Conservation (phyloP, 2,113 vertebrate genomes). For the Campylomormyrus numenius region DNA sequence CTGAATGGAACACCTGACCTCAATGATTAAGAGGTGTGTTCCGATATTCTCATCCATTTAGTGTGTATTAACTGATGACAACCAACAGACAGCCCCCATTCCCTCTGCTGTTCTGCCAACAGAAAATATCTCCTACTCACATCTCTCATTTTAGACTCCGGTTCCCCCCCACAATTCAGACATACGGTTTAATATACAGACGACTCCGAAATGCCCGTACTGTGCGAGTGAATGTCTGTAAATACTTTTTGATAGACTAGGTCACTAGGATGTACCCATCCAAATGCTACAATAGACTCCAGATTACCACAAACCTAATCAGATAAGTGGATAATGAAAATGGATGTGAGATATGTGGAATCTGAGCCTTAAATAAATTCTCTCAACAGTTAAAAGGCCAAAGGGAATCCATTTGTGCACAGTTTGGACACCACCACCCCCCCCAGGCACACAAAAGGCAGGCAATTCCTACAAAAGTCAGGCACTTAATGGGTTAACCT, state of each 20-base stretch:
- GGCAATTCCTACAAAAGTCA: not conserved
- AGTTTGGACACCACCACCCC: not conserved
- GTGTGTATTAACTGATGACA: not conserved
- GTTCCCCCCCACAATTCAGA: not conserved
- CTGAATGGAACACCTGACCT: not conserved
- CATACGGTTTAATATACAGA: not conserved
- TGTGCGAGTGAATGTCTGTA: not conserved
- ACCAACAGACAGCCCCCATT: not conserved
- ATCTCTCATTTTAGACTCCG: not conserved
- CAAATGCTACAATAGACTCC: not conserved
- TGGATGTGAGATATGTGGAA: not conserved
- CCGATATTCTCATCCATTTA: not conserved
- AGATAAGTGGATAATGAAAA: not conserved
- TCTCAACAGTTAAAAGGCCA: not conserved
- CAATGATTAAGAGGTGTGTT: not conserved
- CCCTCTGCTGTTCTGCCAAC: not conserved
- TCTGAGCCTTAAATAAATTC: not conserved
- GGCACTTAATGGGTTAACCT: not conserved
- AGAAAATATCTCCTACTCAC: not conserved
- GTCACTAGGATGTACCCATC: not conserved
- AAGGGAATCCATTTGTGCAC: not conserved
- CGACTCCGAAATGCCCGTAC: not conserved
- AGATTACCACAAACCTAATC: not conserved
- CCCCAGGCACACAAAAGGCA: not conserved
- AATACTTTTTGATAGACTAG: not conserved